A percentile compares a stretch with the other conserved stretches of the same genome.
These are phyloP conservation scores for Mesorhabditis sp. DNA, from an alignment of 2,888 invertebrate species.

Conservation along the genomic window DNA sequence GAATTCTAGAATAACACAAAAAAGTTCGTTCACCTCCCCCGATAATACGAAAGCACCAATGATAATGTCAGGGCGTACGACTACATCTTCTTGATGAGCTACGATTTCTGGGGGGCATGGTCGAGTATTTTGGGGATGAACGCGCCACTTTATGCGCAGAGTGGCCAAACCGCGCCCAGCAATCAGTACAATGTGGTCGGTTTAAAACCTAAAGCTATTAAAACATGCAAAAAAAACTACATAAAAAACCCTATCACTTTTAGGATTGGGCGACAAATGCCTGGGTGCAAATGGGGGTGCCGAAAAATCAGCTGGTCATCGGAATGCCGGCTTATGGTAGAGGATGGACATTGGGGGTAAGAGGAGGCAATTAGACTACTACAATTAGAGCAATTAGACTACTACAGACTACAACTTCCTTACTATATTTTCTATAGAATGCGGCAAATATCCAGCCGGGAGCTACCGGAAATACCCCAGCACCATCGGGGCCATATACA, in stretches of 20 bases:
- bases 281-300: background rate
- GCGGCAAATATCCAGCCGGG: slow-evolving; percentile 1
- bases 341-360: slow-evolving; percentile 3
- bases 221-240: background rate
- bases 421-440: background rate
- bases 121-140: background rate
- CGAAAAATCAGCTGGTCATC: background rate
- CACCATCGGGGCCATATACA: background rate
- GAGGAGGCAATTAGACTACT: too few species aligned
- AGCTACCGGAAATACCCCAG: background rate
- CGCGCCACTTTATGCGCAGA: background rate
- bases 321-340: slow-evolving; percentile 3
- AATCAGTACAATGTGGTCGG: slow-evolving; percentile 4
- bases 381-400: too few species aligned
- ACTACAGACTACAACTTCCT: too few species aligned
- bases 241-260: background rate
- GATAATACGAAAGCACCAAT: background rate
- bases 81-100: slow-evolving; percentile 6
- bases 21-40: background rate
- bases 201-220: background rate
- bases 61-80: background rate
- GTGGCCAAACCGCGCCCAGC: background rate
- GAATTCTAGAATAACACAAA: background rate
- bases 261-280: background rate
- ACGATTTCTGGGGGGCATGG: background rate